Base-by-base conservation (phyloP, 1,140 invertebrate species). In the Penaeus japonicus region DNA sequence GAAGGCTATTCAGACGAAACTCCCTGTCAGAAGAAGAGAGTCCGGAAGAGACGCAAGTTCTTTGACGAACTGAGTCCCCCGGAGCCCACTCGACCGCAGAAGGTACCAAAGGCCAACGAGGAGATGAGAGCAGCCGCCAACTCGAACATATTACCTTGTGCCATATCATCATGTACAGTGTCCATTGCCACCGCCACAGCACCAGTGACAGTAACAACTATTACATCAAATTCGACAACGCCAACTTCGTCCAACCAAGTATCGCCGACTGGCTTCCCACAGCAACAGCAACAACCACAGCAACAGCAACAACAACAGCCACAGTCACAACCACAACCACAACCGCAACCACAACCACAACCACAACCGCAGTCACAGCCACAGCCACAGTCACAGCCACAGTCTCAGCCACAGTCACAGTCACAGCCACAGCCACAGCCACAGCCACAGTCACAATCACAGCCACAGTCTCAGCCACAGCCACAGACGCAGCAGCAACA, bases 1-100 rank as follows among this genome's bases (percentile, higher is more conserved):
- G 90, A 81, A 20, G 85, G 47, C 18, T 55, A 54, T 27, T n/a
- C 55, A 22, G 89, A 90, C 22, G 89, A 85, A 59, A 65, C 84
- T 18, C 90, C 89, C 39, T 70, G 65, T 22, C 91, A 89, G 84
- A 91, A 90, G 57, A 89, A 89, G 30, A 85, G 82, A 17, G 89
- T 89, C 22, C 88, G 85, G 70, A 91, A 90, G 59, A 80, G 85
- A 18, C 85, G 89, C 65, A 91, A 90, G 65, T 90, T 84, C 47
- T 91, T 89, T 70, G 89, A 89, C 57, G 90, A 90, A 75, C 79
- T 88, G 18, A 90, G 70, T 77, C 90, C 79, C n/a, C 90, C 87
- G 65, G 90, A 85, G 35, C 86, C 82, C 32, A 81, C 80, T 81
- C 91, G 90, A 62, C 89, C 89, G 32, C 80, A 83, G 35, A 91